Percentiles rank a stretch among this genome's conserved stretches.
Conservation (phyloP, 2,888 invertebrate genomes). For the Agonopterix arenella region DNA sequence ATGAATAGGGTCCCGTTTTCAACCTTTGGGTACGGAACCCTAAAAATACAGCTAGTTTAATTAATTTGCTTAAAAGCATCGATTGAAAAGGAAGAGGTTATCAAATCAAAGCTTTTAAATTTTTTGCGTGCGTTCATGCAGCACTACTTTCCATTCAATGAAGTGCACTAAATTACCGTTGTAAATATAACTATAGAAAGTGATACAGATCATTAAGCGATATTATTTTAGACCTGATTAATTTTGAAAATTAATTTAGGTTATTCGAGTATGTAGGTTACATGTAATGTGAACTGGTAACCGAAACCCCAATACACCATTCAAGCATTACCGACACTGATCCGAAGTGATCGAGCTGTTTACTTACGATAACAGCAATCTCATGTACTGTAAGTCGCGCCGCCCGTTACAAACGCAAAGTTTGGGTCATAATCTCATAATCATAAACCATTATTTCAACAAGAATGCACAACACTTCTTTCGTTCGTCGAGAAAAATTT, state of each 20-base stretch:
- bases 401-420: too few species aligned
- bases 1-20: too few species aligned
- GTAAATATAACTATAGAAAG: not conserved
- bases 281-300: too few species aligned
- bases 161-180: not conserved
- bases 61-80: slow-evolving; percentile 3
- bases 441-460: too few species aligned
- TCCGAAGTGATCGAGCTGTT: too few species aligned
- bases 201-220: not conserved
- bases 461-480: too few species aligned
- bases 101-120: not conserved
- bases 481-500: too few species aligned
- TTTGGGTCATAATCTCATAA: too few species aligned
- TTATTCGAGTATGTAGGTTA: not conserved
- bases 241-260: not conserved
- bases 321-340: too few species aligned
- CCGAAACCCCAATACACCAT: too few species aligned
- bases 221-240: not conserved
- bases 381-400: too few species aligned
- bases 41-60: slow-evolving; percentile 4
- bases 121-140: slow-evolving; percentile 2
- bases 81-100: not conserved
- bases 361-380: too few species aligned
- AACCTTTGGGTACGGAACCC: not conserved
- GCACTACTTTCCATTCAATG: slow-evolving; percentile 1